Percentiles rank a stretch among this genome's conserved stretches.
Evolutionary conservation across 2,113 vertebrate species (phyloP).

Genomic region (Tricholaema leucomelas): DNA sequence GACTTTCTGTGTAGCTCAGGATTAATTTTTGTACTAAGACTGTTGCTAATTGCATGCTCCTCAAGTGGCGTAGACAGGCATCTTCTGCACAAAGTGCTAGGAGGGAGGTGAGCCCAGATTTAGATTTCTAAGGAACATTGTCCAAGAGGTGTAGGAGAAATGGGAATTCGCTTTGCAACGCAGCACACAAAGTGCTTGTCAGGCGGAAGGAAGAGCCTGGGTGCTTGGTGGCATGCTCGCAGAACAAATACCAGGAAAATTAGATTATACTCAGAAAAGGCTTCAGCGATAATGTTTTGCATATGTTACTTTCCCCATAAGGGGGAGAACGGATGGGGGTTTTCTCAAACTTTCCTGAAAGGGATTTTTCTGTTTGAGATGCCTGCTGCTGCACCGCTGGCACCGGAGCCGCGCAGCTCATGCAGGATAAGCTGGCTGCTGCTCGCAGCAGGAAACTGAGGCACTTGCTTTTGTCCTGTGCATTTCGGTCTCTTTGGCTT

Average conservation of each 20-base stretch:
- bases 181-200: slow-evolving; percentile 35
- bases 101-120: not conserved
- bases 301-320: slow-evolving; percentile 66
- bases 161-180: slow-evolving; percentile 3
- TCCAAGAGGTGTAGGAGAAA: slow-evolving; percentile 16
- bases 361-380: not conserved
- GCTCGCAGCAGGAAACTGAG: not conserved
- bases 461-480: slow-evolving; percentile 18
- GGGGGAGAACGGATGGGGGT: slow-evolving; percentile 47
- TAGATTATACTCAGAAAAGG: slow-evolving; percentile 73
- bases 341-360: slow-evolving; percentile 46
- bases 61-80: not conserved
- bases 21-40: not conserved
- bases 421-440: not conserved
- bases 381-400: not conserved
- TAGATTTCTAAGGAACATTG: slow-evolving; percentile 13
- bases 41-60: not conserved
- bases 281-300: slow-evolving; percentile 68
- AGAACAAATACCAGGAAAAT: slow-evolving; percentile 75
- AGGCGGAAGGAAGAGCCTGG: slow-evolving; percentile 59
- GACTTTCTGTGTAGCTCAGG: not conserved
- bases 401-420: not conserved
- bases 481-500: not conserved
- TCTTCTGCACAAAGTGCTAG: not conserved
- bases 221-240: slow-evolving; percentile 65